Evolutionary conservation across 2,888 invertebrate genomes (phyloP).

Genomic region (Caenorhabditis angaria): DNA sequence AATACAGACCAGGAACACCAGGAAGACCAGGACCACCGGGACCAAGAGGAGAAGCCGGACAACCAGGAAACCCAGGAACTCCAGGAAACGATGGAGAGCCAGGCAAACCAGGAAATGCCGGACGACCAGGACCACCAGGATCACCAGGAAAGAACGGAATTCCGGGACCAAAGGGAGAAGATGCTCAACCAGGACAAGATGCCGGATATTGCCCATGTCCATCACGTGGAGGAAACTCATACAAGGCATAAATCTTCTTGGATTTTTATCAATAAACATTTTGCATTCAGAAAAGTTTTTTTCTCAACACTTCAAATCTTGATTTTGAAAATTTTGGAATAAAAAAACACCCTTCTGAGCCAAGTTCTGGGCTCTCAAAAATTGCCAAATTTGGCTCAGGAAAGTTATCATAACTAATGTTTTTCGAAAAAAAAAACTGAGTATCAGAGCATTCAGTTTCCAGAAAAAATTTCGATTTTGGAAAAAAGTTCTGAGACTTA

Average conservation of each 20-base stretch:
- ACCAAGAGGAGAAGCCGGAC: slow-evolving; percentile 57
- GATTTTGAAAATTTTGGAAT: no score
- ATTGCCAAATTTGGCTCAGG: no score
- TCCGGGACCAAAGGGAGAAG: slow-evolving; percentile 44
- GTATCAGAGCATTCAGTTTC: not conserved
- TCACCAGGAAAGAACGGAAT: slow-evolving; percentile 52
- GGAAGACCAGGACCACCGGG: slow-evolving; percentile 56
- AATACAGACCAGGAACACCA: slow-evolving; percentile 53
- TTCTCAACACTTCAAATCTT: no score
- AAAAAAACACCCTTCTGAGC: no score
- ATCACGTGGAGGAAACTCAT: slow-evolving; percentile 31
- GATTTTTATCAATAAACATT: not conserved
- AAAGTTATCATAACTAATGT: no score
- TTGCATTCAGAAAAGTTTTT: no score
- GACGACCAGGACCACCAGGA: slow-evolving; percentile 55
- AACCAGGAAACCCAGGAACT: slow-evolving; percentile 49
- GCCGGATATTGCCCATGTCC: slow-evolving; percentile 56
- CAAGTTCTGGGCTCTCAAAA: no score
- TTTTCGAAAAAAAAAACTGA: no score
- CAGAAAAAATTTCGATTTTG: no score
- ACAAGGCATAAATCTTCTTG: slow-evolving; percentile 22
- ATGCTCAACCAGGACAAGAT: slow-evolving; percentile 50
- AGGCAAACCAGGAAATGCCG: slow-evolving; percentile 52
- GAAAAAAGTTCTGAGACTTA: no score
- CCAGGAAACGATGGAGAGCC: slow-evolving; percentile 53